Conservation (phyloP, 2,113 vertebrate genomes). For the Burhinus oedicnemus region DNA sequence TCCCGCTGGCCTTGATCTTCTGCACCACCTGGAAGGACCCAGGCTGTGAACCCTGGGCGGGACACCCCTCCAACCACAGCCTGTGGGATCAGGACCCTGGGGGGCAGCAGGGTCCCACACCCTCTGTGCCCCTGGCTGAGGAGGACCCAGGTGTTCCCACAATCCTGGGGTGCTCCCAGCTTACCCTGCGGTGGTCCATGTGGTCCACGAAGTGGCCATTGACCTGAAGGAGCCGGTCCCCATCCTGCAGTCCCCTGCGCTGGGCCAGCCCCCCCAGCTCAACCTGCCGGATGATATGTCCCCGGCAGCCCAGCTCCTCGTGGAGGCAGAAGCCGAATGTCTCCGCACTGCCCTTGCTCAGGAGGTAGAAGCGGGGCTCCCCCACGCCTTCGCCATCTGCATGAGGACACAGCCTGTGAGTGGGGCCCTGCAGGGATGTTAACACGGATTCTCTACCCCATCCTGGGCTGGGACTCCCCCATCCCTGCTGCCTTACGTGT, state of each 20-base stretch:
- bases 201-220: constrained; percentile 80
- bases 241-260: constrained; percentile 80
- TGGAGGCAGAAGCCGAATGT: constrained; percentile 84
- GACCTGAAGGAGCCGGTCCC: constrained; percentile 88
- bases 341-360: constrained; percentile 76
- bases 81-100: fast-evolving
- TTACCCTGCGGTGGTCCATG: constrained; percentile 79
- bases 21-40: constrained; percentile 78
- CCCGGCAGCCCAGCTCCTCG: constrained; percentile 64
- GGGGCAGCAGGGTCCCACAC: fast-evolving
- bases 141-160: fast-evolving
- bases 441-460: background rate
- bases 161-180: background rate
- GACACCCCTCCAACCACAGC: background rate
- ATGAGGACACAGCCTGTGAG: background rate
- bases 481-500: fast-evolving
- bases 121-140: too few relatives aligned
- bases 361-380: constrained; percentile 81
- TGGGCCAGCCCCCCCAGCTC: constrained; percentile 76
- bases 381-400: background rate
- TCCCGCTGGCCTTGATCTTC: constrained; percentile 82
- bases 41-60: background rate
- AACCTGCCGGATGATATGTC: constrained; percentile 83
- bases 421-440: background rate
- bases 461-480: background rate